Evolutionary conservation across 2,888 invertebrate species (phyloP).

Genomic region (Rhaphigaster nebulosa): DNA sequence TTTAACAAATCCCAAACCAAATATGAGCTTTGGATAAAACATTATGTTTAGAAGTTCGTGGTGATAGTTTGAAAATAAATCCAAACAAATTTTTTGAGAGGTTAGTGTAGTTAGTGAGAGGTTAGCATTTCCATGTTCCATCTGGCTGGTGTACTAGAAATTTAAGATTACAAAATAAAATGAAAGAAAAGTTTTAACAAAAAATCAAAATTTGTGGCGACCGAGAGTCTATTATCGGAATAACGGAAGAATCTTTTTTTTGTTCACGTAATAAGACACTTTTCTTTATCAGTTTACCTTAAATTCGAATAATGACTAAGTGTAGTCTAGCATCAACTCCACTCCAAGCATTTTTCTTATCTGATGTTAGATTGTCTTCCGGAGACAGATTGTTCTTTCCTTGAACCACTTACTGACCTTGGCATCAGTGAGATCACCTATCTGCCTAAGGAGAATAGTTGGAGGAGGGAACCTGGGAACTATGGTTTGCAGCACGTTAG

Average conservation of each 20-base stretch:
- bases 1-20: too few species aligned
- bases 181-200: too few species aligned
- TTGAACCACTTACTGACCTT: slow-evolving; percentile 28
- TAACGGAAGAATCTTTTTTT: neutral
- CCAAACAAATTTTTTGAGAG: too few species aligned
- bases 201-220: too few species aligned
- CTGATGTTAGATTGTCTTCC: neutral
- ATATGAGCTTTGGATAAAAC: too few species aligned
- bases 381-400: slow-evolving; percentile 12
- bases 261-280: neutral
- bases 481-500: neutral
- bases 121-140: too few species aligned
- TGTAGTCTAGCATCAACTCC: neutral
- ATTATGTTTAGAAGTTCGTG: too few species aligned
- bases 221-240: too few species aligned
- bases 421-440: slow-evolving; percentile 9
- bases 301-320: neutral
- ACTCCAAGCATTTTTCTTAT: neutral
- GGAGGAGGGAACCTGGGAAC: neutral
- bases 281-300: neutral
- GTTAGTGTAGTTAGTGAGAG: too few species aligned
- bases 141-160: too few species aligned
- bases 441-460: neutral
- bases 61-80: too few species aligned
- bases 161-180: too few species aligned